Conservation (phyloP, 2,113 vertebrate genomes). For the Ciconia boyciana region DNA sequence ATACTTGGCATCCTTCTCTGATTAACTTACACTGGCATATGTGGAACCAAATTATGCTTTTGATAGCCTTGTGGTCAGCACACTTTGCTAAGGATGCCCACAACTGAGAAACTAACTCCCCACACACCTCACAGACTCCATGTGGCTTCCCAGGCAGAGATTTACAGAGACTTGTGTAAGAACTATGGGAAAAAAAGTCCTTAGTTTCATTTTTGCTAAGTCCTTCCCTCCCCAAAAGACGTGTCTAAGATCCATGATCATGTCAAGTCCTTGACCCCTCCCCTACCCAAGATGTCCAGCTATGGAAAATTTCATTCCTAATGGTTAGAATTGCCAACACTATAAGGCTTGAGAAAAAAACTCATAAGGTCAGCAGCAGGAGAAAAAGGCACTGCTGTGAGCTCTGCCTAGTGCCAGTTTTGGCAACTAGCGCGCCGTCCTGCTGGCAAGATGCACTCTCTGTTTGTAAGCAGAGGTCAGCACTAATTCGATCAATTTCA, state of each 20-base stretch:
- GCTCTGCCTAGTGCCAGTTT: neutral
- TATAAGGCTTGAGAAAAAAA: neutral
- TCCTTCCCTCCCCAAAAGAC: neutral
- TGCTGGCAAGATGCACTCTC: neutral
- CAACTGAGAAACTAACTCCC: neutral
- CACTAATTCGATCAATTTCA: neutral
- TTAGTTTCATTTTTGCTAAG: neutral
- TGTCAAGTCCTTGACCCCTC: neutral
- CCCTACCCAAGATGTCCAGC: neutral
- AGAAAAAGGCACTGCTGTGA: neutral
- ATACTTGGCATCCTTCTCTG: neutral
- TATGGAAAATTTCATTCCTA: neutral
- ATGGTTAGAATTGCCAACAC: neutral
- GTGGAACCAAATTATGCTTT: neutral
- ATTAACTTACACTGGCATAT: neutral
- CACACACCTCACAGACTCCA: neutral
- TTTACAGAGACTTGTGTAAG: neutral
- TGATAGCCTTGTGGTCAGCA: neutral
- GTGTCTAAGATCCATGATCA: neutral
- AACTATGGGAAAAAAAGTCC: fast-evolving
- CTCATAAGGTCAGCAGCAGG: neutral
- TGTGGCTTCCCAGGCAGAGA: neutral
- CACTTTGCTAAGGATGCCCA: neutral
- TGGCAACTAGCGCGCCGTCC: fast-evolving
- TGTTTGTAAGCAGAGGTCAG: neutral